These are phyloP conservation scores for Liolophura sinensis DNA, from an alignment of 1,140 invertebrate species.

Conservation along the genomic window DNA sequence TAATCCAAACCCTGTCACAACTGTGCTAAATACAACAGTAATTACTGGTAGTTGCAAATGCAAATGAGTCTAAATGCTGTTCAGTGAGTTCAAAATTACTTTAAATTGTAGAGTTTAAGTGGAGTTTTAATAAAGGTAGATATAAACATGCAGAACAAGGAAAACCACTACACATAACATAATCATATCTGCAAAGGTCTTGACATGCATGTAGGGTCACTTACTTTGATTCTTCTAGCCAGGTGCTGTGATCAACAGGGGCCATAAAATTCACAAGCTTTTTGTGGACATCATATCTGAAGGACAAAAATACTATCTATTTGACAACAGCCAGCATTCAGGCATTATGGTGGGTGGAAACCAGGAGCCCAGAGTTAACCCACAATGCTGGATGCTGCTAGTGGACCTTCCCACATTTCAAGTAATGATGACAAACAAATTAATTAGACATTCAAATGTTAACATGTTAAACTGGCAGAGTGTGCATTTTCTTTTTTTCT, in stretches of 20 bases:
- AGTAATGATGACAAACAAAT: background rate
- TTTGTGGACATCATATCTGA: constrained; percentile 83
- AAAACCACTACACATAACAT: no score
- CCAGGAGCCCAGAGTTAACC: background rate
- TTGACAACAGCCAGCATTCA: background rate
- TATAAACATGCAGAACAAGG: no score
- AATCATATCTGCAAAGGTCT: constrained; percentile 3
- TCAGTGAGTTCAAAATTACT: no score
- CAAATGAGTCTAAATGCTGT: no score
- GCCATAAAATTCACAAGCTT: constrained; percentile 95
- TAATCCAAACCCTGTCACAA: no score
- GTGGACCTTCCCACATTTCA: no score
- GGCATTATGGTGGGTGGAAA: background rate
- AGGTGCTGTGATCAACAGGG: constrained; percentile 70
- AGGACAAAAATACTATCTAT: constrained; percentile 11
- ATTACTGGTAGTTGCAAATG: no score
- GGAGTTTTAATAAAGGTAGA: no score
- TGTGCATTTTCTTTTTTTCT: no score
- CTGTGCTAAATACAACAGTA: no score
- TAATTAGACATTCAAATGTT: background rate
- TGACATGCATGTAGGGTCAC: background rate
- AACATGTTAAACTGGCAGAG: constrained; percentile 3
- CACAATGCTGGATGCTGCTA: no score
- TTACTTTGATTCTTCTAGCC: constrained; percentile 73
- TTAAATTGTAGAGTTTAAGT: no score